Percentiles rank a stretch among this genome's conserved stretches.
phyloP scores from a whole-genome alignment of 1,140 invertebrate genomes.

The Aphelenchoides avenae region DNA sequence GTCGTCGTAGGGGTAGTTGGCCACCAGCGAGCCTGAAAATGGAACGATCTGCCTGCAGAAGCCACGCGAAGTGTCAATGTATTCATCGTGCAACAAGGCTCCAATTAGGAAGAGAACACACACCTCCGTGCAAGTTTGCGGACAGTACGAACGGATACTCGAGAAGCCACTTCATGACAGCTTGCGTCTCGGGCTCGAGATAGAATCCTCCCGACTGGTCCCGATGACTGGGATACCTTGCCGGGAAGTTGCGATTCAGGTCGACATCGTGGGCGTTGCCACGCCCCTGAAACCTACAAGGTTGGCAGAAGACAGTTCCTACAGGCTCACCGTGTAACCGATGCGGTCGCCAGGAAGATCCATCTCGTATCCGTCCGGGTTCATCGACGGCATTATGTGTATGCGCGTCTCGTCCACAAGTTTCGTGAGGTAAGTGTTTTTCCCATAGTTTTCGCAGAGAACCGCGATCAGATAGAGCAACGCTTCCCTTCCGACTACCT shows the following conservation, averaged over 20 bases:
- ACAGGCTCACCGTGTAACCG: conserved; percentile 38
- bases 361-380: conserved; percentile 90
- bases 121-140: conserved; percentile 83
- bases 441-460: conserved; percentile 78
- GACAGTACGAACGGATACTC: conserved; percentile 85
- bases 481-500: conserved; percentile 75
- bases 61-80: too few relatives aligned
- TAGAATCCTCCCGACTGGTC: conserved; percentile 66
- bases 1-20: conserved; percentile 88
- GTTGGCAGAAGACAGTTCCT: conserved; percentile 10
- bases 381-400: conserved; percentile 91
- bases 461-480: conserved; percentile 77
- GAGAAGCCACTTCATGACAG: conserved; percentile 84
- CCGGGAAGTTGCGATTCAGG: conserved; percentile 93
- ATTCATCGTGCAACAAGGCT: too few relatives aligned
- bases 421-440: conserved; percentile 69
- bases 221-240: conserved; percentile 71
- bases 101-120: not conserved
- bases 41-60: too few relatives aligned
- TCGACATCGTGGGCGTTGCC: conserved; percentile 78
- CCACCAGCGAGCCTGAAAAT: conserved; percentile 73
- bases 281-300: conserved; percentile 66
- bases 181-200: conserved; percentile 73
- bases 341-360: conserved; percentile 66
- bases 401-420: conserved; percentile 74